phyloP scores from a whole-genome alignment of 1,140 invertebrate genomes.

The Tetramorium simillimum region DNA sequence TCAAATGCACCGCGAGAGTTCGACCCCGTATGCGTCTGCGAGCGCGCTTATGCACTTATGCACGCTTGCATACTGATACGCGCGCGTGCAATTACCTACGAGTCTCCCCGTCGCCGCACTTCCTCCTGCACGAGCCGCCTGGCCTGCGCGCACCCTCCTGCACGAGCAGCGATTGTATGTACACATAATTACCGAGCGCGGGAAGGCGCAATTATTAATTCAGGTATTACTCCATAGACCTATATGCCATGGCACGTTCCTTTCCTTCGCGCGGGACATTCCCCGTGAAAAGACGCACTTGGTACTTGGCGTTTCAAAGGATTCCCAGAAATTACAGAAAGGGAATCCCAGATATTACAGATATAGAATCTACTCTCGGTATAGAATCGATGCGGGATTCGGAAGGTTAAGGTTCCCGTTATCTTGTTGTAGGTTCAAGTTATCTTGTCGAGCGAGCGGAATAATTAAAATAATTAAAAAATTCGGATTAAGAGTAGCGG shows the following conservation, averaged over 20 bases:
- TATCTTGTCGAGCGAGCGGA: background rate
- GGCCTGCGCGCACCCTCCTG: background rate
- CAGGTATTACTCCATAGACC: conserved; percentile 66
- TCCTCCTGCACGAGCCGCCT: too few species aligned
- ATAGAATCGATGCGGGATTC: background rate
- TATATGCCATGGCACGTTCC: conserved; percentile 41
- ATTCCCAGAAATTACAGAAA: too few species aligned
- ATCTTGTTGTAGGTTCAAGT: too few species aligned
- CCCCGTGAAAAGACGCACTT: background rate
- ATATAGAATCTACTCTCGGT: too few species aligned
- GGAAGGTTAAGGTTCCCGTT: background rate
- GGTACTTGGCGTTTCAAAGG: background rate
- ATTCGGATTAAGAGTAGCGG: background rate
- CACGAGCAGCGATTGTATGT: conserved; percentile 44
- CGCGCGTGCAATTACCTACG: conserved; percentile 66
- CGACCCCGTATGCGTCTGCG: background rate
- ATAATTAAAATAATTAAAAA: conserved; percentile 5
- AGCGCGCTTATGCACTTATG: conserved; percentile 53
- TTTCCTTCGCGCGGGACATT: too few species aligned
- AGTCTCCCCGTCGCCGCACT: conserved; percentile 10
- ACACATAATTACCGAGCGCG: conserved; percentile 65
- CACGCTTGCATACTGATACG: conserved; percentile 52
- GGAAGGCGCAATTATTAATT: conserved; percentile 71
- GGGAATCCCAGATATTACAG: too few species aligned
- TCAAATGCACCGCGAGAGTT: conserved; percentile 60